These are phyloP conservation scores for Nomada ferruginata DNA, from an alignment of 2,888 invertebrate species.

Conservation along the genomic window DNA sequence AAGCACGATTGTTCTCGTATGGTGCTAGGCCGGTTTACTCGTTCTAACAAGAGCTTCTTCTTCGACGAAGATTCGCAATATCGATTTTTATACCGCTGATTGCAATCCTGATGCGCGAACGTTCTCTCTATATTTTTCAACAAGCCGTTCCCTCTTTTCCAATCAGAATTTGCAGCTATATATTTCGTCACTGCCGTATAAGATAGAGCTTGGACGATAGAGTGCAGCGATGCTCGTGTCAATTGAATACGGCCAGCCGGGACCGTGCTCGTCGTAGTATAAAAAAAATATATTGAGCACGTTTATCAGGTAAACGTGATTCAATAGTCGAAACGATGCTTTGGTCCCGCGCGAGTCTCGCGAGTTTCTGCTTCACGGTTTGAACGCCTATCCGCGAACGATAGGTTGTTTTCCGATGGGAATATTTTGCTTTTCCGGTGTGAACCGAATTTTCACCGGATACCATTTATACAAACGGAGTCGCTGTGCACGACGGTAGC, in stretches of 20 bases:
- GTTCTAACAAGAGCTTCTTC: not conserved
- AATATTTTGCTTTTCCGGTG: slow-evolving; percentile 33
- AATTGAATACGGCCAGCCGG: slow-evolving; percentile 37
- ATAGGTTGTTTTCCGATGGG: slow-evolving; percentile 54
- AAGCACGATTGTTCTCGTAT: slow-evolving; percentile 2
- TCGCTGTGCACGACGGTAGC: slow-evolving; percentile 10
- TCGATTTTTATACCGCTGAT: not conserved
- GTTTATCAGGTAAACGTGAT: slow-evolving; percentile 77
- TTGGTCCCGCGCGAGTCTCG: slow-evolving; percentile 38
- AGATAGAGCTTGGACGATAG: slow-evolving; percentile 37
- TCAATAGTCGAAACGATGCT: slow-evolving; percentile 69
- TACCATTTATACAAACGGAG: slow-evolving; percentile 55
- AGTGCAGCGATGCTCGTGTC: slow-evolving; percentile 35
- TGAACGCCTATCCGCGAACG: slow-evolving; percentile 49
- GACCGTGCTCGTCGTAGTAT: slow-evolving; percentile 50
- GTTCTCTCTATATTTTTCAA: not conserved
- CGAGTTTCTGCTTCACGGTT: slow-evolving; percentile 37
- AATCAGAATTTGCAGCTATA: not conserved
- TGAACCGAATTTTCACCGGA: slow-evolving; percentile 58
- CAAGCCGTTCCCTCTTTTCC: not conserved
- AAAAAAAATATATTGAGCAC: slow-evolving; percentile 69
- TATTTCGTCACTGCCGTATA: slow-evolving; percentile 55
- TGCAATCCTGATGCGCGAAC: not conserved
- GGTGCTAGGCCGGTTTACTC: slow-evolving; percentile 55
- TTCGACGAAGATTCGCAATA: not conserved